phyloP scores from a whole-genome alignment of 2,113 vertebrate genomes.

The Sula dactylatra region DNA sequence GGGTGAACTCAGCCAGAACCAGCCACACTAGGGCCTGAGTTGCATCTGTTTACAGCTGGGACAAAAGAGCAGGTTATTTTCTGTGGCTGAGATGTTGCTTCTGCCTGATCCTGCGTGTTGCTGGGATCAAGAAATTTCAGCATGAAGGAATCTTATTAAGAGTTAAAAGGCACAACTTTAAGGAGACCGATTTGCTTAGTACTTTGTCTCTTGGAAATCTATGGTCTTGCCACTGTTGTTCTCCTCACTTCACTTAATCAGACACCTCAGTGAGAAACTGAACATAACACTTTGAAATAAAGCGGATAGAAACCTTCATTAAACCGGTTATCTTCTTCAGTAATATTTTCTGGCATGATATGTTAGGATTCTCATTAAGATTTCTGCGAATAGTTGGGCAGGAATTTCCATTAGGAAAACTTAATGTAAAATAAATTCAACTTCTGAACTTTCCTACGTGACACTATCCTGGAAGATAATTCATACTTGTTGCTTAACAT shows the following conservation, averaged over 20 bases:
- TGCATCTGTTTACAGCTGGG: background rate
- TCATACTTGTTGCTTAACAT: background rate
- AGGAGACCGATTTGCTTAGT: background rate
- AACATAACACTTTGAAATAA: background rate
- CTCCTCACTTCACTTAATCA: background rate
- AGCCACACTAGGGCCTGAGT: fast-evolving
- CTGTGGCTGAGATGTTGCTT: background rate
- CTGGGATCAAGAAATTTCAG: background rate
- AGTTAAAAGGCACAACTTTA: background rate
- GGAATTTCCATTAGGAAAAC: background rate
- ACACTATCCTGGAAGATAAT: background rate
- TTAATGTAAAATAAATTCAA: background rate
- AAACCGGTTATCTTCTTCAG: background rate
- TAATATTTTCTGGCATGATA: background rate
- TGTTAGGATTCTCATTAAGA: background rate
- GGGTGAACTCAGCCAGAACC: too few species aligned
- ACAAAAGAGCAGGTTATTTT: background rate
- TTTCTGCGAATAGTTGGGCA: background rate
- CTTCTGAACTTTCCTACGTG: background rate
- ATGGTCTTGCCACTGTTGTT: background rate
- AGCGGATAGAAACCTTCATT: background rate
- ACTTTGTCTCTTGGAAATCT: background rate
- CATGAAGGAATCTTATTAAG: background rate
- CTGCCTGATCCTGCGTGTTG: background rate
- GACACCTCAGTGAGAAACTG: background rate